A percentile compares a stretch with the other conserved stretches of the same genome.
phyloP scores from a whole-genome alignment of 2,888 invertebrate genomes.

The Acrocyrtus sp. region DNA sequence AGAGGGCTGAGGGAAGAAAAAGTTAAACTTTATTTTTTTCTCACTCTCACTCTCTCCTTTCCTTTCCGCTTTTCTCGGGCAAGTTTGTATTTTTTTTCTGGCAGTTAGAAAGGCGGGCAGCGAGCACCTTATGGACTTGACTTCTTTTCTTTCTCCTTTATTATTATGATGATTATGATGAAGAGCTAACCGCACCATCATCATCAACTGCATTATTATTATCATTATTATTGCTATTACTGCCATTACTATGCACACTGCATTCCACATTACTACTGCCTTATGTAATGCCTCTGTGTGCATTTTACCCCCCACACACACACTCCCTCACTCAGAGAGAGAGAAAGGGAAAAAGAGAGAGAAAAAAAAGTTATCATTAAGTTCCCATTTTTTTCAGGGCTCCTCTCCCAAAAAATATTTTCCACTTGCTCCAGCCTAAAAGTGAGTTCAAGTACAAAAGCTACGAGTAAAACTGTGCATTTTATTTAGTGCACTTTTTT shows the following conservation, averaged over 20 bases:
- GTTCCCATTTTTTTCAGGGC: not conserved
- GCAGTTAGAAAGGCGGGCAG: not conserved
- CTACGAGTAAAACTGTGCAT: not conserved
- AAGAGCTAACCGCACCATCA: not conserved
- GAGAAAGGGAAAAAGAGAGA: not conserved
- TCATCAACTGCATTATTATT: conserved; percentile 13
- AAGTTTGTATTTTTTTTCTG: too few relatives aligned
- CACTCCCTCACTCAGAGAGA: not conserved
- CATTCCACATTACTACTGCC: not conserved
- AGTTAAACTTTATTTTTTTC: not conserved
- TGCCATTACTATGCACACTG: not conserved
- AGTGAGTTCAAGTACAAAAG: not conserved
- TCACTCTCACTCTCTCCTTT: too few relatives aligned
- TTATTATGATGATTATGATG: not conserved
- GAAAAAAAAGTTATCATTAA: not conserved
- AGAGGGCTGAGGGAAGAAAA: not conserved
- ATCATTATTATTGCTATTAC: not conserved
- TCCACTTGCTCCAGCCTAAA: too few relatives aligned
- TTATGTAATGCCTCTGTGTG: not conserved
- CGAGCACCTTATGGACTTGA: not conserved
- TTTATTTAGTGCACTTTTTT: not conserved
- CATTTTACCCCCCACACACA: not conserved
- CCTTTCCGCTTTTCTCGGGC: not conserved
- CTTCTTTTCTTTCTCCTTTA: not conserved
- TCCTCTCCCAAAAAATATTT: too few relatives aligned